Conservation (phyloP, 2,797 vertebrate species). For the Thripadectes ignobilis region DNA sequence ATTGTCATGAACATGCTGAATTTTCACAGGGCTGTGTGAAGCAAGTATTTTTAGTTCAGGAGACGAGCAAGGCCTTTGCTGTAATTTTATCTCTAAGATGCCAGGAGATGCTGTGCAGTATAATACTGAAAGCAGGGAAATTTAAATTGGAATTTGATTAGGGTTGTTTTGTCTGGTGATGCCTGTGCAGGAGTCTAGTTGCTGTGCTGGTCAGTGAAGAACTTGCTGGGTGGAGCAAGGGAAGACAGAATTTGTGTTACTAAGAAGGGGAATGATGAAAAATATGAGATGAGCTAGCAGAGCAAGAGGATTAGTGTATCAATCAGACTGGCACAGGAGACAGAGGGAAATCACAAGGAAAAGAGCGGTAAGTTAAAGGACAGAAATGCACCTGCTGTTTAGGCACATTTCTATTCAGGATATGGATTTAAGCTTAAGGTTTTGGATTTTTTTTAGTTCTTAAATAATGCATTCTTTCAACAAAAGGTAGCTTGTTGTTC, state of each 20-base stretch:
- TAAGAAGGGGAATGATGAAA: background rate
- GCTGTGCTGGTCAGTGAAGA: background rate
- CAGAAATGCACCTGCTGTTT: background rate
- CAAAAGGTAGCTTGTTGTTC: background rate
- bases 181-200: background rate
- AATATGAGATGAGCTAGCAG: background rate
- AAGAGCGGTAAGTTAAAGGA: background rate
- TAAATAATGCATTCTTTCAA: background rate
- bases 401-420: background rate
- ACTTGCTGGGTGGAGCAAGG: background rate
- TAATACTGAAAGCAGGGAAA: accelerated
- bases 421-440: background rate
- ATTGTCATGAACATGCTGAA: accelerated
- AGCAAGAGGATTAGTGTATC: background rate
- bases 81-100: background rate
- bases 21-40: background rate
- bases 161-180: background rate
- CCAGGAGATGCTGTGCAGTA: background rate
- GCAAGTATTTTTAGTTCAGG: background rate
- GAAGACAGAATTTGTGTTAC: background rate
- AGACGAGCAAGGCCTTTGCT: background rate
- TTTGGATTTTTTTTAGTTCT: background rate
- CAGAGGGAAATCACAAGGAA: background rate
- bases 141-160: accelerated
- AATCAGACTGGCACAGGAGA: background rate